Base-by-base conservation (phyloP, 2,797 vertebrate species). In the Sebastiscus tertius region DNA sequence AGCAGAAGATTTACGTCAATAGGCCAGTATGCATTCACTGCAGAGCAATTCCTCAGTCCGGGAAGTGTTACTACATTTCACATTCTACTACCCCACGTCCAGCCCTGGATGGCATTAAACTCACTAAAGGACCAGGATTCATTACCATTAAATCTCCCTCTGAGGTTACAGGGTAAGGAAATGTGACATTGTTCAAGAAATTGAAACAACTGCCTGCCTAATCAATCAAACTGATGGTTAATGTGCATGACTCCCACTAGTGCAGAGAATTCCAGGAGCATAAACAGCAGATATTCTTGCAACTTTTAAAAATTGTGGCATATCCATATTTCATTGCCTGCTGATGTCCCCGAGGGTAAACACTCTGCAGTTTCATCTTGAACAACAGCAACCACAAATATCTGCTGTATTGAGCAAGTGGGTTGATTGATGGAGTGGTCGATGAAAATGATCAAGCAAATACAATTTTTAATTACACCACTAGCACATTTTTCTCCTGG, bases 101-200 rank as follows among this genome's bases (percentile, higher is more conserved):
- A 85, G 85, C 89, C 77, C 91, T 83, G 74, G 83, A 83, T 79
- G 82, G 71, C 87, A 90, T 90, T 92, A 90, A 93, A 88, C 87
- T 90, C 84, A 86, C 80, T 77, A 79, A 85, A 63, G 87, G 72
- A 89, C 87, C 79, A 9, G 82, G 79, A 94, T 93, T 92, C 91
- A 94, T 94, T 92, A 87, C 86, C 89, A 89, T 93, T 94, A 93
- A 94, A 94, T 95, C 91, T 90, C 86, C 80, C 83, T 82, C 70
- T 74, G 88, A 89, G 90, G 88, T 90, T 90, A 90, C 78, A 88
- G 85, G 91, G 80, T 87, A 89, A 82, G 79, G 87, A 91, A 94
- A 91, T 91, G 88, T 86, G 89, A 93, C 90, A 91, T 87, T 90
- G 90, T 92, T 83, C 88, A 88, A 89, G 89, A 93, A 90, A 93